phyloP scores from a whole-genome alignment of 37 sponge, comb jelly and placozoan species.

The Beroe forskalii region DNA sequence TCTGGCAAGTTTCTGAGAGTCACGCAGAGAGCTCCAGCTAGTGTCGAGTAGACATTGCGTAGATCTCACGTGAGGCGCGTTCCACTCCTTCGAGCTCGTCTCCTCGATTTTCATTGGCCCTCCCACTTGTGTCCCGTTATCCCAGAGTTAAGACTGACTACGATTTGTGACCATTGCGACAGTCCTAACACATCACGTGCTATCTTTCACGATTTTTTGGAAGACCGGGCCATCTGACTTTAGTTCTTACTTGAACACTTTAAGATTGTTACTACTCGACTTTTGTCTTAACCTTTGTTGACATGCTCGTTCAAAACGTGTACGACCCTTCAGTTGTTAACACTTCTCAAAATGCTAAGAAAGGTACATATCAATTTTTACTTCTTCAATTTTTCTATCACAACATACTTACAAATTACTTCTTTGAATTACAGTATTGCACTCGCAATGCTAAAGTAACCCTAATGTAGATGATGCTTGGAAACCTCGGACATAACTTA shows the following conservation, averaged over 20 bases:
- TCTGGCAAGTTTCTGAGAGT: not conserved
- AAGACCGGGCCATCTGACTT: slow-evolving; percentile 37
- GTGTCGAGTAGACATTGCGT: slow-evolving; percentile 63
- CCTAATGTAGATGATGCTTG: no score
- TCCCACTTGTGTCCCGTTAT: not conserved
- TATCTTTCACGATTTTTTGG: slow-evolving; percentile 39
- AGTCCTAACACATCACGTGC: slow-evolving; percentile 28
- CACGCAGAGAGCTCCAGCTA: not conserved
- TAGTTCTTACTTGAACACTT: slow-evolving; percentile 58
- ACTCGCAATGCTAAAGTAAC: no score
- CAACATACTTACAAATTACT: no score
- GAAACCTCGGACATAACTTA: no score
- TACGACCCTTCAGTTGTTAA: not conserved
- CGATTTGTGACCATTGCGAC: slow-evolving; percentile 8
- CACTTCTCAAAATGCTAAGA: slow-evolving; percentile 27
- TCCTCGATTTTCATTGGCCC: not conserved
- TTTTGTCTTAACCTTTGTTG: not conserved
- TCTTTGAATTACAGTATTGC: no score
- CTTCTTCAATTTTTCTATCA: no score
- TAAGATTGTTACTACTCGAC: slow-evolving; percentile 13
- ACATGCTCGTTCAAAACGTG: not conserved
- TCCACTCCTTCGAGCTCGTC: not conserved
- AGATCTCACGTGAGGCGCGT: slow-evolving; percentile 24
- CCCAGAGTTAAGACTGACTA: slow-evolving; percentile 3
- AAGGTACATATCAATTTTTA: slow-evolving; percentile 24